Evolutionary conservation across 2,888 invertebrate species (phyloP).

Genomic region (Acrobasis consociella): DNA sequence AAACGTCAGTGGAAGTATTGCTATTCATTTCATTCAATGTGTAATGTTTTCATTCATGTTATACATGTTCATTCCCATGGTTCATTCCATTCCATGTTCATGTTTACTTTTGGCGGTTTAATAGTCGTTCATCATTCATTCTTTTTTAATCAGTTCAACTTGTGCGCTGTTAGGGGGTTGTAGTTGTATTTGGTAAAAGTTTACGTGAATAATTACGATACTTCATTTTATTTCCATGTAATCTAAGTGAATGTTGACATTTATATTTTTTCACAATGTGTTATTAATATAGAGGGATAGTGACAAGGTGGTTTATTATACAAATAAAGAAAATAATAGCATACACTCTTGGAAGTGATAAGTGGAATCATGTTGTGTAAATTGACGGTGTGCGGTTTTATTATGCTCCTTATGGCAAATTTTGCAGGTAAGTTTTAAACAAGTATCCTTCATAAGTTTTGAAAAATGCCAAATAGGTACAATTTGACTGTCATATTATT

Average conservation of each 20-base stretch:
- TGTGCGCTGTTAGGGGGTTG: conserved; percentile 27
- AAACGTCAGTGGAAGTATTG: not conserved
- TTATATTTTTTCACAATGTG: not conserved
- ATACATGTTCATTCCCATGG: too few relatives aligned
- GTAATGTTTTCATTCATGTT: not conserved
- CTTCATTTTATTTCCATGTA: not conserved
- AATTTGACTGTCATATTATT: too few relatives aligned
- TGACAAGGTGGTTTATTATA: not conserved
- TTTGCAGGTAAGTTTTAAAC: conserved; percentile 54
- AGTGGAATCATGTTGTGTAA: conserved; percentile 50
- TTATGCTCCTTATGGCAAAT: conserved; percentile 46
- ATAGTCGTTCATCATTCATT: conserved; percentile 37
- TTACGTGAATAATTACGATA: conserved; percentile 47
- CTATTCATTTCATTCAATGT: not conserved
- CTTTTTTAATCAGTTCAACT: conserved; percentile 40
- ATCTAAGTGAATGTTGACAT: not conserved
- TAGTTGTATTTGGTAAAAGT: conserved; percentile 38
- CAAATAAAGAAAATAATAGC: conserved; percentile 10
- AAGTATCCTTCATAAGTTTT: not conserved
- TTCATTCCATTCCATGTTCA: not conserved
- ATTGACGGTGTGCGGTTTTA: conserved; percentile 50
- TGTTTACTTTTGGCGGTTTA: conserved; percentile 6
- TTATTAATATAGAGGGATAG: not conserved
- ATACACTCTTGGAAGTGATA: conserved; percentile 22
- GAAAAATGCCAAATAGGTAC: too few relatives aligned